Evolutionary conservation across 2,113 vertebrate species (phyloP).

Genomic region (Tautogolabrus adspersus): DNA sequence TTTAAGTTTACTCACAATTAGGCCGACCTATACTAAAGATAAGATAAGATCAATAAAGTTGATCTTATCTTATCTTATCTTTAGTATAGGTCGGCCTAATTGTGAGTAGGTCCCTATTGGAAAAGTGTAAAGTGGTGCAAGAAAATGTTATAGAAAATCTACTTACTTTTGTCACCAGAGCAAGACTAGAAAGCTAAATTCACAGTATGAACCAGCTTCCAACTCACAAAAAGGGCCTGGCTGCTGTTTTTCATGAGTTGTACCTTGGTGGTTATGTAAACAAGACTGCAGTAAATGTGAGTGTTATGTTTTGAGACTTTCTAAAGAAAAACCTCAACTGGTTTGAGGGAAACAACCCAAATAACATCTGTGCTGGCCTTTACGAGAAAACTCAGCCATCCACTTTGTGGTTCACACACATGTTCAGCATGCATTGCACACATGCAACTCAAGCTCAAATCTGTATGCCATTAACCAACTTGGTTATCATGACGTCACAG

Average conservation of each 20-base stretch:
- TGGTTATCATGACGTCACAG: conserved; percentile 1
- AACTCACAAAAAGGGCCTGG: conserved; percentile 4
- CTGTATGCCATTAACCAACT: conserved; percentile 59
- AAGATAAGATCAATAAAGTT: no score
- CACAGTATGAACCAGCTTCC: background rate
- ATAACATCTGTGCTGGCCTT: conserved; percentile 79
- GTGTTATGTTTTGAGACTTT: conserved; percentile 68
- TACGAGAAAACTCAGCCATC: conserved; percentile 75
- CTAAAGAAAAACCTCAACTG: conserved; percentile 73
- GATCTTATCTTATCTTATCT: no score
- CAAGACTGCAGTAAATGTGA: conserved; percentile 48
- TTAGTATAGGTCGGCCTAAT: no score
- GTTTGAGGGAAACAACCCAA: conserved; percentile 68
- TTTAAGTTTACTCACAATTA: no score
- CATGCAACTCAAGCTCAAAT: conserved; percentile 56
- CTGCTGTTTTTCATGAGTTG: conserved; percentile 34
- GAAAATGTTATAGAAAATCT: background rate
- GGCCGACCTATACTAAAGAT: no score
- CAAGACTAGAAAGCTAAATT: conserved; percentile 3
- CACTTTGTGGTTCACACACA: conserved; percentile 67
- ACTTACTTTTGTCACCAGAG: conserved; percentile 7
- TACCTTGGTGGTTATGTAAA: conserved; percentile 58
- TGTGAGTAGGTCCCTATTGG: no score
- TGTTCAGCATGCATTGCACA: conserved; percentile 46
- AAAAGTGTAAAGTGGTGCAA: no score